Base-by-base conservation (phyloP, 2,113 vertebrate genomes). In the Cyanoderma ruficeps region DNA sequence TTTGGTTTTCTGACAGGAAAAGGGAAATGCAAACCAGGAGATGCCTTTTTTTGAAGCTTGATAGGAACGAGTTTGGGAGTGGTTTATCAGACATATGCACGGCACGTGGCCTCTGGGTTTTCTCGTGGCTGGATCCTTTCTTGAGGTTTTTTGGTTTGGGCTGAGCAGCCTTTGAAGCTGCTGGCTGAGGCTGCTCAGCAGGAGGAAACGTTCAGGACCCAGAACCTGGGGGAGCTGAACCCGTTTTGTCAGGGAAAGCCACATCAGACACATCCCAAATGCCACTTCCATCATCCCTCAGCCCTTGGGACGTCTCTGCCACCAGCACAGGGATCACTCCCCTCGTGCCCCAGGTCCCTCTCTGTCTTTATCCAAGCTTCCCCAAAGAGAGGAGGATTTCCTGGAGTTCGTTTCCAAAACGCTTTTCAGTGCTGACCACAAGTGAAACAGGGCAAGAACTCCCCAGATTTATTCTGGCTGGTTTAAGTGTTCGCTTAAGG, bases 141-240 rank as follows among this genome's bases (percentile, higher is more conserved):
- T 77, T 92, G 83, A 94, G 94, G 94, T 93, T 95, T 95, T 94
- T 31, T 3, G 2, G 2, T 83, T 74, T 23, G 80, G 92, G 53
- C 86, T 55, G 35, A 25, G 47, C 39, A 70, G 93, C 68, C 94
- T 96, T 96, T 96, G 93, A 95, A 95, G 96, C 47, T 7, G 30
- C 83, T 64, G 52, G 83, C 92, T 90, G 83, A 77, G 63, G 71
- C 88, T 88, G 95, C 75, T 88, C 67, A 83, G 94, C 69, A 68
- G 82, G 46, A 93, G 76, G 85, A 93, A 83, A 65, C 4, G 2
- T 13, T 95, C 75, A 80, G 95, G 49, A 84, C 83, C 47, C 86
- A 74, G 59, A 78, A 93, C 75, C 88, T 86, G 57, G 80, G 56
- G 75, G 70, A 85, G 88, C 31, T 82, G 31, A 69, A 53, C 83